Evolutionary conservation across 2,113 vertebrate genomes (phyloP), one percentile per base, ranked within the genome.

Genomic region (Phoenicopterus ruber): DNA sequence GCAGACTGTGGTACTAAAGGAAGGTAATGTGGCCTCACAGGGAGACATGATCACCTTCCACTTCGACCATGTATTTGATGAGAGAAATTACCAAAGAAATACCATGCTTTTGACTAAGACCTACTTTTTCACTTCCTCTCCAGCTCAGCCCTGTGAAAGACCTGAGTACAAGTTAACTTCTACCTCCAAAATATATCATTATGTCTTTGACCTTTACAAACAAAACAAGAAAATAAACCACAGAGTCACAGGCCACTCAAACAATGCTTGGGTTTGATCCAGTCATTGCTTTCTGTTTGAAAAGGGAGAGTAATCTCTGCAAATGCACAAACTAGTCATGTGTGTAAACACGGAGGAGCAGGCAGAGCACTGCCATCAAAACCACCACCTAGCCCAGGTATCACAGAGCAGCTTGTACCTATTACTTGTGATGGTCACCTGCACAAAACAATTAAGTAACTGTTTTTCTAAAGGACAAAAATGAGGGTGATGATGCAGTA

Each of bases 251-350:
- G 78, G 74, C 80, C 69, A 65, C 36, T 76, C 67, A 86, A 95
- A 98, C 97, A 98, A 97, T 96, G 88, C 66, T 25, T 67, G 52
- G 82, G 86, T 93, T 96, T 65, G 94, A 96, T 96, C 84, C 92
- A 96, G 58, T 80, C 93, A 81, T 58, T 61, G 54, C 70, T 90
- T 84, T 94, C 94, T 93, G 86, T 93, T 97, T 96, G 96, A 90
- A 91, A 97, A 96, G 92, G 58, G 72, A 96, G 85, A 61, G 52
- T 76, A 77, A 96, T 95, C 93, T 81, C 73, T 83, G 85, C 71
- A 66, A 90, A 85, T 18, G 65, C 92, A 90, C 73, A 36, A 74
- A 78, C 13, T 42, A 81, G 84, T 57, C 67, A 20, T 36, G 72
- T 71, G 61, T 93, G 77, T 36, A 40, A 90, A 82, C 16, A 94